Base-by-base conservation (phyloP, 2,888 invertebrate species). In the Xylocampa areola region DNA sequence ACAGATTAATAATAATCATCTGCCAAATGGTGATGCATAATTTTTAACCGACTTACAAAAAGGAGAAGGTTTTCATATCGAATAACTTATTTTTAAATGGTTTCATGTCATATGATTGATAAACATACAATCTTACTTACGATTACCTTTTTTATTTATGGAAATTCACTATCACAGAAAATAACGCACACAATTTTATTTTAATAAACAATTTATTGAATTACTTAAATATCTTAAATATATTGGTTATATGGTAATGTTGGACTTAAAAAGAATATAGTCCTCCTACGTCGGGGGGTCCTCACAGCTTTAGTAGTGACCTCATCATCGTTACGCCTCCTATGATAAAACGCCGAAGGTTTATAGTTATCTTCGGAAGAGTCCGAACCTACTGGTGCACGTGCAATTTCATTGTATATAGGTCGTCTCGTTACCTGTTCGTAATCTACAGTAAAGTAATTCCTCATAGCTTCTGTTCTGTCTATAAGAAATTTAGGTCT, bases 181-280 rank as follows among this genome's bases (percentile, higher is more conserved):
- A 36, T 50, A 27, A 37, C 6, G 21, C 17, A 29, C 19, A 47
- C 0, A 25, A 14, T 36, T 51, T 10, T 30, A 39, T 10, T 13
- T 2, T 21, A 4, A 21, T 4, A 2, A 25, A 32, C 7, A 41
- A 29, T 60, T 53, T 54, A 64, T 61, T 65, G 14, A 55, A 25
- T 35, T 32, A 48, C 54, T 59, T 48, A 63, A 43, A 70, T 67
- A 68, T 58, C 51, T 82, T 85, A 88, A 80, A 86, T 85, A 76
- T 88, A 91, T 60, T 77, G 73, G 57, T 87, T 85, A 50, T 88
- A 55, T 0, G 19, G 2, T 51, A 8, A n/a, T 17, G 92, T 91
- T 0, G 92, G 92, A 57, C 91, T 92, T 51, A 89, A 77, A 69
- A 90, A 93, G 74, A 91, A 92, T 54, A 92, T 81, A 0, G 91